Conservation (phyloP, 1,140 invertebrate genomes). For the Carposina sasakii region DNA sequence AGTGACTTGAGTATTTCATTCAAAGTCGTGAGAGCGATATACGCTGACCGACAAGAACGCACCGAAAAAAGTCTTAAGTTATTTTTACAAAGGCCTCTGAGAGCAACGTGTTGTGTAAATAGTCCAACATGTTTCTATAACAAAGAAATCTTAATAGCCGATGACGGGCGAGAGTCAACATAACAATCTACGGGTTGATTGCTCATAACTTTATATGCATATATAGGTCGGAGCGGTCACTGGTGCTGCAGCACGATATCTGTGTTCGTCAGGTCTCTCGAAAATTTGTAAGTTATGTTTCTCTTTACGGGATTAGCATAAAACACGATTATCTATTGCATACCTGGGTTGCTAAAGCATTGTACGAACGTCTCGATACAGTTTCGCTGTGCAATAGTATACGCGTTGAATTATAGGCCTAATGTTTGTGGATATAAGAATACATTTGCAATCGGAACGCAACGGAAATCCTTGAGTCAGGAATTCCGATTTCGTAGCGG, state of each 20-base stretch:
- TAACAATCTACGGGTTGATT: slow-evolving; percentile 66
- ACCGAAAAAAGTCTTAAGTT: slow-evolving; percentile 47
- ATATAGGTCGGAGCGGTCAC: no score
- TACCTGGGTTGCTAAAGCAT: slow-evolving; percentile 58
- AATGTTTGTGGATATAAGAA: slow-evolving; percentile 34
- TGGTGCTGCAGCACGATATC: no score
- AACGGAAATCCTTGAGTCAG: slow-evolving; percentile 46
- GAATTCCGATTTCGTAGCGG: slow-evolving; percentile 64
- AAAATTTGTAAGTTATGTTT: slow-evolving; percentile 67
- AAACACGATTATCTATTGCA: slow-evolving; percentile 66
- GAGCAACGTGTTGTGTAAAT: slow-evolving; percentile 67
- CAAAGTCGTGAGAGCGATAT: slow-evolving; percentile 58
- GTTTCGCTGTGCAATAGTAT: slow-evolving; percentile 28
- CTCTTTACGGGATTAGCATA: slow-evolving; percentile 62
- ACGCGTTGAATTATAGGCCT: slow-evolving; percentile 32
- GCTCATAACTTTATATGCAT: slow-evolving; percentile 51
- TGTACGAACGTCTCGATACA: slow-evolving; percentile 49
- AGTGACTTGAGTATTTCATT: slow-evolving; percentile 65
- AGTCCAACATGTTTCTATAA: slow-evolving; percentile 69
- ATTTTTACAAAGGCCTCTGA: slow-evolving; percentile 54
- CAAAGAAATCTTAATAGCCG: slow-evolving; percentile 70
- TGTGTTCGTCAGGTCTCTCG: no score
- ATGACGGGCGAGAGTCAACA: slow-evolving; percentile 64
- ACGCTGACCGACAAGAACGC: slow-evolving; percentile 39
- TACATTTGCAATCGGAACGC: slow-evolving; percentile 26